Percentiles rank a stretch among this genome's conserved stretches.
These are phyloP conservation scores for Orientallactaga bullata DNA, from an alignment of 2,113 vertebrate genomes.

Conservation along the genomic window DNA sequence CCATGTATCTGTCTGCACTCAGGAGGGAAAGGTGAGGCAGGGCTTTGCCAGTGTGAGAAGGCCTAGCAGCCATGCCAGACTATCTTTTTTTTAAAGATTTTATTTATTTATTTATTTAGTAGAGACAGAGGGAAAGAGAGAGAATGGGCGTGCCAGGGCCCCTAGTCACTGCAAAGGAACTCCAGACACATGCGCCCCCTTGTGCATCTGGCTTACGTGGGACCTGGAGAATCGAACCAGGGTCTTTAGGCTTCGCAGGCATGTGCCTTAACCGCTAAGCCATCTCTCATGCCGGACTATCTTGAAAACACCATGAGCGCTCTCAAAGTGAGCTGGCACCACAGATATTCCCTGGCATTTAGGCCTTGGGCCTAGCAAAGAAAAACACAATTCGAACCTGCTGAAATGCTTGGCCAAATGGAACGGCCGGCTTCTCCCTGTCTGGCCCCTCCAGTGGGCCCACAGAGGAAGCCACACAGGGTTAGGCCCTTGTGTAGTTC, in stretches of 20 bases:
- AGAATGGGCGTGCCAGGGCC: no score
- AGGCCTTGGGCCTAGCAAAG: neutral
- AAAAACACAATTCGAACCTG: constrained; percentile 19
- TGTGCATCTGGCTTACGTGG: no score
- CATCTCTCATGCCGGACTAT: rapidly evolving
- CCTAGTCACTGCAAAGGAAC: no score
- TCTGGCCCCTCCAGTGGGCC: neutral
- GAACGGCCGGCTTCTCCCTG: neutral
- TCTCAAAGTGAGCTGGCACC: neutral
- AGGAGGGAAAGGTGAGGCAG: neutral
- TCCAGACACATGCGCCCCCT: no score
- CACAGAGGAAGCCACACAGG: neutral
- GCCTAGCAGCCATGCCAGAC: no score
- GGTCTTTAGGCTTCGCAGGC: no score
- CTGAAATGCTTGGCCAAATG: neutral
- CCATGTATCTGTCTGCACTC: neutral
- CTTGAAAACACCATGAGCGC: neutral
- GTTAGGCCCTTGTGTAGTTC: neutral
- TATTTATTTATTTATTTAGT: no score
- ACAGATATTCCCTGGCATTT: neutral
- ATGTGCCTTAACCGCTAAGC: no score
- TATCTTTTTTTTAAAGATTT: no score
- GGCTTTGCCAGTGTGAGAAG: neutral
- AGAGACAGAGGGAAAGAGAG: no score
- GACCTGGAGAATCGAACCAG: no score